phyloP scores from a whole-genome alignment of 2,888 invertebrate genomes.

The Rapana venosa region DNA sequence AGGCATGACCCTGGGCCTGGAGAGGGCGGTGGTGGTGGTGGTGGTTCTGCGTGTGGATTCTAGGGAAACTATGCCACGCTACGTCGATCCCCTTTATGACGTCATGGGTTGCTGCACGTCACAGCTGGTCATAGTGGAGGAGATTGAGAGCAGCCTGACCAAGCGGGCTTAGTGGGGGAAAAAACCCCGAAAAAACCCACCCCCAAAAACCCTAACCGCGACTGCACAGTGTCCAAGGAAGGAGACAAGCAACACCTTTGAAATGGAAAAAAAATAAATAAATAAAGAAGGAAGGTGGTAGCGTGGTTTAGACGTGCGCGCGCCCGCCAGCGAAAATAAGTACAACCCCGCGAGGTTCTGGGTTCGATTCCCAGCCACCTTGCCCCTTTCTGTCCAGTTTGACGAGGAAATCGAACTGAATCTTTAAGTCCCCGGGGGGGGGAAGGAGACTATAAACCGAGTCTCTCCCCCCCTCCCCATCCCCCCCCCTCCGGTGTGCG shows the following conservation, averaged over 20 bases:
- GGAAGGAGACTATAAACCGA: too few relatives aligned
- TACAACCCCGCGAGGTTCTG: too few relatives aligned
- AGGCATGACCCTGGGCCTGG: neutral
- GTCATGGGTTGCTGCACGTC: conserved; percentile 24
- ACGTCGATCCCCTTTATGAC: conserved; percentile 29
- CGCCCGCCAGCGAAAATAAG: too few relatives aligned
- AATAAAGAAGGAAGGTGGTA: neutral
- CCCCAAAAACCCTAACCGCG: too few relatives aligned
- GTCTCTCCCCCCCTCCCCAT: too few relatives aligned
- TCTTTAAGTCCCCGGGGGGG: too few relatives aligned
- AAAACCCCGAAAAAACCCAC: neutral
- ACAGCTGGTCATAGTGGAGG: conserved; percentile 5
- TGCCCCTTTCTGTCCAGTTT: too few relatives aligned
- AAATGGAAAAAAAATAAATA: neutral
- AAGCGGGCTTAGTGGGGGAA: too few relatives aligned
- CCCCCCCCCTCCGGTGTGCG: too few relatives aligned
- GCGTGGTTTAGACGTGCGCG: neutral
- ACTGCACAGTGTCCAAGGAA: neutral
- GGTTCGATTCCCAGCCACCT: too few relatives aligned
- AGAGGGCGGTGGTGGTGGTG: conserved; percentile 22
- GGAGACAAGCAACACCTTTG: neutral
- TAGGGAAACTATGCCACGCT: neutral
- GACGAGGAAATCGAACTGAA: too few relatives aligned
- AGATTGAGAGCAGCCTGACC: neutral
- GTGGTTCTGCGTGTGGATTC: too few relatives aligned